Evolutionary conservation across 2,888 invertebrate species (phyloP).

Genomic region (Apamea anceps): DNA sequence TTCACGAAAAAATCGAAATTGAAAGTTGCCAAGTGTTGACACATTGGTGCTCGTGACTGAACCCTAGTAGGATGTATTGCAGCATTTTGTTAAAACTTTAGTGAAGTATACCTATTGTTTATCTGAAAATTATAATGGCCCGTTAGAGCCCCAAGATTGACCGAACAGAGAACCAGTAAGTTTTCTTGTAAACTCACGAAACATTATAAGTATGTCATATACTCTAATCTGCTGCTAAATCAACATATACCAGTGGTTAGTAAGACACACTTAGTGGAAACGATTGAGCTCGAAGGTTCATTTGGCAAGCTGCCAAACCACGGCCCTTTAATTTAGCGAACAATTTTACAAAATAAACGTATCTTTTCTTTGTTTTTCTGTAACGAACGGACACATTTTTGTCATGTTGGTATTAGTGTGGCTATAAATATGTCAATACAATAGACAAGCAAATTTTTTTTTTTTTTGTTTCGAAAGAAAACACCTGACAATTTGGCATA

Average conservation of each 20-base stretch:
- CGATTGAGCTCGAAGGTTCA: constrained; percentile 12
- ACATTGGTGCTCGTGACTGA: too few species aligned
- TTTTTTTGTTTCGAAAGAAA: constrained; percentile 36
- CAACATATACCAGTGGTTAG: constrained; percentile 7
- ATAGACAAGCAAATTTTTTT: not conserved
- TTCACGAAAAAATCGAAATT: too few species aligned
- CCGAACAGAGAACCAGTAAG: not conserved
- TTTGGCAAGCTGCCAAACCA: constrained; percentile 39
- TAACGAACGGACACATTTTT: constrained; percentile 6
- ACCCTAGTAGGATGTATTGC: too few species aligned
- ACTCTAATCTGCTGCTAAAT: constrained; percentile 17
- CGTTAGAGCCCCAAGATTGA: too few species aligned
- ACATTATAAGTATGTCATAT: not conserved
- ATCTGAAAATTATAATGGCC: too few species aligned
- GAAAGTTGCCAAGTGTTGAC: too few species aligned
- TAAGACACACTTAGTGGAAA: constrained; percentile 17
- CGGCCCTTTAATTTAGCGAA: constrained; percentile 45
- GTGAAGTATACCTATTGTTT: too few species aligned
- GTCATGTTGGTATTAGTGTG: constrained; percentile 14
- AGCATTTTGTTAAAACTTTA: too few species aligned
- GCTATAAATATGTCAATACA: constrained; percentile 48
- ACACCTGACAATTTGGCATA: not conserved
- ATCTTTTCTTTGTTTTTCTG: constrained; percentile 25
- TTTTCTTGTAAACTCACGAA: not conserved
- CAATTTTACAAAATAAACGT: constrained; percentile 23